Evolutionary conservation across 2,113 vertebrate species (phyloP).

Genomic region (Sebastes fasciatus): DNA sequence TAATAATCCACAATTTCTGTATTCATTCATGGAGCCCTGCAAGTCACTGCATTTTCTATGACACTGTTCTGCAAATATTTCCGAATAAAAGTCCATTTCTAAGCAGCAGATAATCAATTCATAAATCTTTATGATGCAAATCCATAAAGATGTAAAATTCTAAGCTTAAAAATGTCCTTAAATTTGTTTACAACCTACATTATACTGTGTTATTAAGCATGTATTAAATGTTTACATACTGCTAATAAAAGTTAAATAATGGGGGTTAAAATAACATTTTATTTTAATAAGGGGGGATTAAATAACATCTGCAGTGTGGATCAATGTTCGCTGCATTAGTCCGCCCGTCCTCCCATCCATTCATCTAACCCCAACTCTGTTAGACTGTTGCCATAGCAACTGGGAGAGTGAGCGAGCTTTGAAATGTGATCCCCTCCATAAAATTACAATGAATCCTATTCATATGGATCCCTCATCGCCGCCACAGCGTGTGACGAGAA

Average conservation of each 20-base stretch:
- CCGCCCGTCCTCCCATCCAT: slow-evolving; percentile 41
- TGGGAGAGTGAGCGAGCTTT: slow-evolving; percentile 64
- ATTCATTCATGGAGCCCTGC: too few relatives aligned
- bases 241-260: slow-evolving; percentile 1
- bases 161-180: neutral
- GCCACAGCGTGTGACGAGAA: slow-evolving; percentile 48
- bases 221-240: slow-evolving; percentile 1
- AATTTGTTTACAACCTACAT: neutral
- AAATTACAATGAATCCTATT: slow-evolving; percentile 69
- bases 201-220: neutral
- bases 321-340: slow-evolving; percentile 28
- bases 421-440: slow-evolving; percentile 64
- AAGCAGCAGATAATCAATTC: neutral
- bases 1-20: too few relatives aligned
- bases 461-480: slow-evolving; percentile 58
- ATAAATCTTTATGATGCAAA: neutral
- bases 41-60: too few relatives aligned
- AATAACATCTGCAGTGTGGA: slow-evolving; percentile 35
- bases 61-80: too few relatives aligned
- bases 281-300: neutral
- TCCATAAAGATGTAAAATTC: neutral
- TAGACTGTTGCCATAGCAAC: slow-evolving; percentile 82
- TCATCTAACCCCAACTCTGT: slow-evolving; percentile 52
- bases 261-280: neutral
- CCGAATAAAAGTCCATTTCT: too few relatives aligned